Conservation (phyloP, 2,797 vertebrate species). For the Gymnodraco acuticeps region DNA sequence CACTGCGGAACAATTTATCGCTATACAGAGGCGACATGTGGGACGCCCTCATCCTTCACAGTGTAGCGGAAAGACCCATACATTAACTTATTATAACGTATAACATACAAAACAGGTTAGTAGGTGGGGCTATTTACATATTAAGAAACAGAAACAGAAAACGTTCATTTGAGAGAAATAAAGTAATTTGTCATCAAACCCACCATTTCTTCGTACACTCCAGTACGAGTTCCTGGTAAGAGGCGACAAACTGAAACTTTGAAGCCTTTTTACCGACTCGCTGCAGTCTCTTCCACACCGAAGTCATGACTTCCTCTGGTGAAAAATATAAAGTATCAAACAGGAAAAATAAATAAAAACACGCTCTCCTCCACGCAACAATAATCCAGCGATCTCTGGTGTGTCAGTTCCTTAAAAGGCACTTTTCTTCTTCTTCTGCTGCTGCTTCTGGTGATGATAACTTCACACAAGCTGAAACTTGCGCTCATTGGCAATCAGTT, state of each 20-base stretch:
- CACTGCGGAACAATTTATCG: background rate
- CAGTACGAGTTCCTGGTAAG: slow-evolving; percentile 91
- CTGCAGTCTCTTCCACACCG: slow-evolving; percentile 94
- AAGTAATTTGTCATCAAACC: slow-evolving; percentile 55
- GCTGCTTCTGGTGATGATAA: slow-evolving; percentile 15
- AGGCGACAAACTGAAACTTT: slow-evolving; percentile 93
- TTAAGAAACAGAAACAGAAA: background rate
- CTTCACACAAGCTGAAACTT: slow-evolving; percentile 59
- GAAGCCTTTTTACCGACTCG: slow-evolving; percentile 93
- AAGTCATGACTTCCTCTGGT: slow-evolving; percentile 84
- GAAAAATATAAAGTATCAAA: background rate
- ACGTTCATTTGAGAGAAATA: accelerated
- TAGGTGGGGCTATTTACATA: background rate
- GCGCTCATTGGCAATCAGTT: slow-evolving; percentile 55
- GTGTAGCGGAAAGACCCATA: slow-evolving; percentile 39
- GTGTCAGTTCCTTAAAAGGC: slow-evolving; percentile 52
- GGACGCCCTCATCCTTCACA: slow-evolving; percentile 17
- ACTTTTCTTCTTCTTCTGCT: slow-evolving; percentile 7
- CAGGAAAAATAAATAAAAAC: background rate
- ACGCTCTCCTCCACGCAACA: background rate
- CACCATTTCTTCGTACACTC: slow-evolving; percentile 95
- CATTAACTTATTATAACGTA: slow-evolving; percentile 16
- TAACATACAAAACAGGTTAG: background rate
- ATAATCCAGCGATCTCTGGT: slow-evolving; percentile 24
- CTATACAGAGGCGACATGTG: background rate